Conservation (phyloP, 1,140 invertebrate species). For the Gonatopus flavifemur region DNA sequence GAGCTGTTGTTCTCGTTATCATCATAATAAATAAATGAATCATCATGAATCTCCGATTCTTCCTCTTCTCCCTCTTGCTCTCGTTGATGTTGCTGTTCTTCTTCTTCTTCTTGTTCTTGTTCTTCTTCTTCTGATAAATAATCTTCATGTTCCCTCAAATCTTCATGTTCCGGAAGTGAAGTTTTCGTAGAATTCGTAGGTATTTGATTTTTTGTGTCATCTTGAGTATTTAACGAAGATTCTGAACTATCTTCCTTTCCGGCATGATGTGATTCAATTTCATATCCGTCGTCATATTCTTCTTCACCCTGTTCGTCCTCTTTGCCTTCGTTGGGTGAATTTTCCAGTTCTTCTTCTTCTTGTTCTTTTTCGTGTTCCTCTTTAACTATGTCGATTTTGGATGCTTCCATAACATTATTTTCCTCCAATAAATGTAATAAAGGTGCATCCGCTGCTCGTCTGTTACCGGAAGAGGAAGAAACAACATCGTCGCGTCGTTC, state of each 20-base stretch:
- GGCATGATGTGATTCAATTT: slow-evolving; percentile 5
- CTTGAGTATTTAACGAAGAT: too few relatives aligned
- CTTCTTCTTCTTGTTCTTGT: not conserved
- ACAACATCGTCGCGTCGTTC: slow-evolving; percentile 27
- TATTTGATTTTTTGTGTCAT: too few relatives aligned
- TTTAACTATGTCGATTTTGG: slow-evolving; percentile 14
- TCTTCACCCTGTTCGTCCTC: slow-evolving; percentile 23
- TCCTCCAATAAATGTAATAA: slow-evolving; percentile 15
- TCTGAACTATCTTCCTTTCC: too few relatives aligned
- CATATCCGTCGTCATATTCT: slow-evolving; percentile 14
- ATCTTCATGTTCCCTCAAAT: too few relatives aligned
- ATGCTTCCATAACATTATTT: slow-evolving; percentile 28
- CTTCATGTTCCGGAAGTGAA: too few relatives aligned
- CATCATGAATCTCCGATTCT: slow-evolving; percentile 31
- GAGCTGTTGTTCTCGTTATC: slow-evolving; percentile 43
- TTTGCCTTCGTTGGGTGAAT: slow-evolving; percentile 14
- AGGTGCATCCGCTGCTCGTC: slow-evolving; percentile 15
- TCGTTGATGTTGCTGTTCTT: slow-evolving; percentile 6
- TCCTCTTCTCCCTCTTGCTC: slow-evolving; percentile 21
- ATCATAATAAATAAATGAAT: slow-evolving; percentile 45
- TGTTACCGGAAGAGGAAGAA: slow-evolving; percentile 14
- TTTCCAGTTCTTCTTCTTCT: slow-evolving; percentile 15
- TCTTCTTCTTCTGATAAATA: not conserved
- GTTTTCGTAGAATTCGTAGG: too few relatives aligned
- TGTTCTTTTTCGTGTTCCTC: slow-evolving; percentile 8